These are phyloP conservation scores for Heterocephalus glaber DNA, from an alignment of 2,113 vertebrate genomes.

Conservation along the genomic window DNA sequence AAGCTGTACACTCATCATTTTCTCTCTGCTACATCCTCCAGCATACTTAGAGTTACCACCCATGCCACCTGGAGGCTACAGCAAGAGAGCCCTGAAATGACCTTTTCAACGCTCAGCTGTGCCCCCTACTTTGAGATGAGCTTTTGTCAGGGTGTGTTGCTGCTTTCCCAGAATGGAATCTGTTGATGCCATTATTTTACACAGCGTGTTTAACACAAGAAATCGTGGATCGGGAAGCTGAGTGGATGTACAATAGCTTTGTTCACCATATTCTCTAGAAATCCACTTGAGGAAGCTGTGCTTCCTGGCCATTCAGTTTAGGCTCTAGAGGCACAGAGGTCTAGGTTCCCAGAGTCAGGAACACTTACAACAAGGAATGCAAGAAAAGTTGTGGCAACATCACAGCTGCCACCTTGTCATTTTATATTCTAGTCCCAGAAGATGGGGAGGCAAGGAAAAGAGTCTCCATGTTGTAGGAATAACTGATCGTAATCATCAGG, in stretches of 20 bases:
- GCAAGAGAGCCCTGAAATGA: neutral
- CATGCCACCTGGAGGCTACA: neutral
- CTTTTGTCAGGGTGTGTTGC: neutral
- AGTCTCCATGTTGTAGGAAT: neutral
- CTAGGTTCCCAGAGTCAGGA: neutral
- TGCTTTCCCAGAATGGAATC: neutral
- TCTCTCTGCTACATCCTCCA: neutral
- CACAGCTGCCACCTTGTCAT: neutral
- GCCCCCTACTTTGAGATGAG: neutral
- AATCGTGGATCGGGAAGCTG: neutral
- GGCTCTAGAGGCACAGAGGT: neutral
- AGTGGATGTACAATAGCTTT: neutral
- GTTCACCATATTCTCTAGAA: neutral
- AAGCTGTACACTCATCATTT: neutral
- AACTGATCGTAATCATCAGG: neutral
- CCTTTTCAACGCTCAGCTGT: neutral
- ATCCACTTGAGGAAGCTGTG: neutral
- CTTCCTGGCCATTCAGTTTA: neutral
- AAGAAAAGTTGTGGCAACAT: neutral
- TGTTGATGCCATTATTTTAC: neutral
- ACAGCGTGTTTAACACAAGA: neutral
- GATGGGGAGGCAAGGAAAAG: neutral
- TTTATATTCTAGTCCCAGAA: neutral
- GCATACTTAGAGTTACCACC: neutral
- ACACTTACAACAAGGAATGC: neutral